A percentile compares a stretch with the other conserved stretches of the same genome.
Evolutionary conservation across 2,113 vertebrate species (phyloP).

Genomic region (Mustelus asterias): DNA sequence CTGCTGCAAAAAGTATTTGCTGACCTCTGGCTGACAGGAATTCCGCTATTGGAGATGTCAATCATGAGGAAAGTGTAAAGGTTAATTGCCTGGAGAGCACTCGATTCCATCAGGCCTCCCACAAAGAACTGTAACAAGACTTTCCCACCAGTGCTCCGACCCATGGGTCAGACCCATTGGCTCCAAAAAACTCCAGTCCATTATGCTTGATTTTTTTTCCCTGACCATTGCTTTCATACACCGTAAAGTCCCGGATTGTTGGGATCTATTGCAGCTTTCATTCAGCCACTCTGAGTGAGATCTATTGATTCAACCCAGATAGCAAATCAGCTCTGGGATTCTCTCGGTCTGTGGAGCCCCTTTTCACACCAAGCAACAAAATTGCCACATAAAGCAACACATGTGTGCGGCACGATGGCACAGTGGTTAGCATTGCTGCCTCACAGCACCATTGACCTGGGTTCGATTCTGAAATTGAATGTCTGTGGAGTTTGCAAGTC

Average conservation of each 20-base stretch:
- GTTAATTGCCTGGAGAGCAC: not conserved
- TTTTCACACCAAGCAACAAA: no score
- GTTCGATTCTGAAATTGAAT: no score
- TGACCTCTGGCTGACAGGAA: no score
- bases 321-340: not conserved
- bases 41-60: no score
- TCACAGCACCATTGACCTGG: no score
- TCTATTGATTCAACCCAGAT: not conserved
- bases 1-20: not conserved
- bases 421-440: no score
- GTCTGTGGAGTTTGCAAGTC: no score
- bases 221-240: not conserved
- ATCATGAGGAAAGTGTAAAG: no score
- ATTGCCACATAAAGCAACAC: not conserved
- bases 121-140: no score
- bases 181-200: not conserved
- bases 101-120: not conserved
- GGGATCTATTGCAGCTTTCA: not conserved
- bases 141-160: no score
- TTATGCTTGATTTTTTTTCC: not conserved
- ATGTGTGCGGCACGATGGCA: no score
- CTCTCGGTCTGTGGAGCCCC: not conserved
- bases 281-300: not conserved
- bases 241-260: not conserved
- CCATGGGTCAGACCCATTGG: not conserved